Conservation (phyloP, 2,888 invertebrate species). For the Chrysolina americana region DNA sequence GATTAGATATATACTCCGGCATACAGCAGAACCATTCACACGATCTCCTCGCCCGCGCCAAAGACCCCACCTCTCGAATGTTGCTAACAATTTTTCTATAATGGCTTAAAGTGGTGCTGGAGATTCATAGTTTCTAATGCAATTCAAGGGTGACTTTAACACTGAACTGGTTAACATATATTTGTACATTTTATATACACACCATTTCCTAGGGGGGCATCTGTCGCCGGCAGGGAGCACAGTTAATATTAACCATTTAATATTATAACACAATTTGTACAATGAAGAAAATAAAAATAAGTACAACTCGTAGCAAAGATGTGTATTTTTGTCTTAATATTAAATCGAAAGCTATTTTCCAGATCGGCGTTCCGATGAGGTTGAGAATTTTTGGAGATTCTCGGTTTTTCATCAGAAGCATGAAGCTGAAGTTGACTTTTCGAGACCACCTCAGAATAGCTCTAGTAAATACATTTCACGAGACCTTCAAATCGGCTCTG, state of each 20-base stretch:
- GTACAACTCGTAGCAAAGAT: constrained; percentile 81
- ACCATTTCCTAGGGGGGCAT: constrained; percentile 28
- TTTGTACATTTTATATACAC: constrained; percentile 58
- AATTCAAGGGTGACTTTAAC: constrained; percentile 50
- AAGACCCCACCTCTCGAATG: constrained; percentile 36
- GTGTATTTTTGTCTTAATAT: constrained; percentile 67
- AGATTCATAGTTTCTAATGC: constrained; percentile 57
- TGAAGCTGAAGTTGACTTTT: not conserved
- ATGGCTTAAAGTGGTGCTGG: constrained; percentile 53
- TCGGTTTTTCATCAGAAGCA: not conserved
- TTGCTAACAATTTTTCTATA: constrained; percentile 31
- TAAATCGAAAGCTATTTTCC: constrained; percentile 44
- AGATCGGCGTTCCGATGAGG: not conserved
- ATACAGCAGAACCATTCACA: constrained; percentile 67
- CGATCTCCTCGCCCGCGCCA: constrained; percentile 61
- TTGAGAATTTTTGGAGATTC: not conserved
- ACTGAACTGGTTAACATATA: constrained; percentile 56
- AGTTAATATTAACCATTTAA: constrained; percentile 64
- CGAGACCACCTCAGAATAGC: no score
- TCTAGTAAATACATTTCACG: no score
- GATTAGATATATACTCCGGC: constrained; percentile 68
- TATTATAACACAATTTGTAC: constrained; percentile 78
- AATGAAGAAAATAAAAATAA: constrained; percentile 75
- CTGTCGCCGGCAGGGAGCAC: constrained; percentile 60
- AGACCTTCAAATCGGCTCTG: no score